A percentile compares a stretch with the other conserved stretches of the same genome.
Evolutionary conservation across 2,113 vertebrate genomes (phyloP).

Genomic region (Callorhinus ursinus): DNA sequence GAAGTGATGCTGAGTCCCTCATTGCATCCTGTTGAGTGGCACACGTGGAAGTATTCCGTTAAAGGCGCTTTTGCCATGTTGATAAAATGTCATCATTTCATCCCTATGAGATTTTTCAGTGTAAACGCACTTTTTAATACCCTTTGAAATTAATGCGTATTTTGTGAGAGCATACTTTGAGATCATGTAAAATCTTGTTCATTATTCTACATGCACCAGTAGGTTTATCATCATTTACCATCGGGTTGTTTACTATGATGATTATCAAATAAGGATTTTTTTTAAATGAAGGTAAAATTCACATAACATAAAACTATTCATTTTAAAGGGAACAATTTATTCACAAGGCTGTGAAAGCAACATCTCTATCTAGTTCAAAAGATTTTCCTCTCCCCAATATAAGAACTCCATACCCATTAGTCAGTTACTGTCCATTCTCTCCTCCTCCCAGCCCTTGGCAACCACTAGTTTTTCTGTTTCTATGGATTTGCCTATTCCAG

Average conservation of each 20-base stretch:
- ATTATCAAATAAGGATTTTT: neutral
- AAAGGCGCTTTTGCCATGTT: neutral
- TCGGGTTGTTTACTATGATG: neutral
- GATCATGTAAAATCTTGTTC: neutral
- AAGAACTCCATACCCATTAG: neutral
- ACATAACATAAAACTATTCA: neutral
- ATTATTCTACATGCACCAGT: neutral
- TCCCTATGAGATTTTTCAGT: neutral
- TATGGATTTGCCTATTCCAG: neutral
- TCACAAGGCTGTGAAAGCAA: neutral
- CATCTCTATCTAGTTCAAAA: neutral
- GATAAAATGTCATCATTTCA: neutral
- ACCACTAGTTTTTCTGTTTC: neutral
- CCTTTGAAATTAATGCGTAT: neutral
- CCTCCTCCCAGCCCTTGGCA: neutral
- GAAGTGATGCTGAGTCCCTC: neutral
- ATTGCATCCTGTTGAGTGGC: rapidly evolving
- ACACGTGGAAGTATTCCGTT: neutral
- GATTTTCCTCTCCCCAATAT: neutral
- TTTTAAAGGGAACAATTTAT: neutral
- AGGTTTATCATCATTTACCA: conserved; percentile 6
- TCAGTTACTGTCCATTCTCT: neutral
- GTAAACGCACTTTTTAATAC: neutral
- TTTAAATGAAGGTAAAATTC: neutral
- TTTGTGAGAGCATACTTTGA: neutral